Evolutionary conservation across 2,888 invertebrate species (phyloP).

Genomic region (Macropis europaea): DNA sequence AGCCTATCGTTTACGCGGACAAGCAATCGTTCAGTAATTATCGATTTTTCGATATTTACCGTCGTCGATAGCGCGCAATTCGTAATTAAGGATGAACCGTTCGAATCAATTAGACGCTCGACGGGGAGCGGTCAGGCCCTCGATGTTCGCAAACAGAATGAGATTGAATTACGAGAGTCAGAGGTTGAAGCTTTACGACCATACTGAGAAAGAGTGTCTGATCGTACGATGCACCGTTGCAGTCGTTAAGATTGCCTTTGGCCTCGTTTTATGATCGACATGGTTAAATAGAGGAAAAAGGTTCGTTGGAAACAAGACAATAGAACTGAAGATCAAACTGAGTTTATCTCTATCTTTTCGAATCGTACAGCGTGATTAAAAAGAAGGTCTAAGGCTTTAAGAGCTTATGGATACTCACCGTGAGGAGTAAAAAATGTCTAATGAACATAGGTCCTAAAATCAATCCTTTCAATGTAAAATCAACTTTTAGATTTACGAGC

Average conservation of each 20-base stretch:
- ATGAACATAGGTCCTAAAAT: no score
- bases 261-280: slow-evolving; percentile 4
- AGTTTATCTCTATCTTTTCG: no score
- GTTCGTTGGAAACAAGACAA: not conserved
- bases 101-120: slow-evolving; percentile 38
- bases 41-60: not conserved
- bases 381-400: no score
- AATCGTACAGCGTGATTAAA: no score
- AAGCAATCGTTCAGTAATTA: not conserved
- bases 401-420: no score
- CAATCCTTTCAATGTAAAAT: no score
- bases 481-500: no score
- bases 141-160: slow-evolving; percentile 28
- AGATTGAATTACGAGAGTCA: slow-evolving; percentile 39
- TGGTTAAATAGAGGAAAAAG: not conserved
- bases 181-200: slow-evolving; percentile 35
- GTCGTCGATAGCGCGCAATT: slow-evolving; percentile 1
- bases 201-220: not conserved
- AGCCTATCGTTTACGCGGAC: not conserved
- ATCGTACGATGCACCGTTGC: slow-evolving; percentile 18
- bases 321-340: no score
- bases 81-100: slow-evolving; percentile 29
- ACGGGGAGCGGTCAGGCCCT: not conserved
- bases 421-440: no score
- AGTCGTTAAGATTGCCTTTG: slow-evolving; percentile 28